Base-by-base conservation (phyloP, 2,113 vertebrate species). In the Agapornis roseicollis region DNA sequence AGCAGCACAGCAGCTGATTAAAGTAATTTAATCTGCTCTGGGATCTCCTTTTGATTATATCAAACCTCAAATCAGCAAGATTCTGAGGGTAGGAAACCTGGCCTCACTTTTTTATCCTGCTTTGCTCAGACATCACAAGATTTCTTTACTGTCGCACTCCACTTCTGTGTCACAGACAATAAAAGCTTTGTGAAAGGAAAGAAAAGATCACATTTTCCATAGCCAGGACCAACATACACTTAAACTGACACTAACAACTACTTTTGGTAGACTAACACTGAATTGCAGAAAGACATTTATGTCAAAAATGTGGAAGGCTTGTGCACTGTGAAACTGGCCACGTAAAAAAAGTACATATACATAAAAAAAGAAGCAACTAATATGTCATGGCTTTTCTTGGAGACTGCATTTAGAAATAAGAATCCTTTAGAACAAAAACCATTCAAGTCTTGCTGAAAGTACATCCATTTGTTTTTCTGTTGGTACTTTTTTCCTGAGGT, bases 391-490 rank as follows among this genome's bases (percentile, higher is more conserved):
- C 71, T 94, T 94, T 96, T 95, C 80, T 41, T 82, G 77, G 66
- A 90, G 92, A 76, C 55, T 41, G 28, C 65, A 83, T 80, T 91
- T 82, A 92, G 69, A 96, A 96, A 97, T 94, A 52, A 91, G 63
- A 91, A 88, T 50, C 82, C 88, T 96, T 94, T 55, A 87, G 88
- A 97, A 96, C 33, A 79, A 92, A 95, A 87, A 76, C 69, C 63
- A 92, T 92, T 88, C 60, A 88, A 95, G 91, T 93, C 94, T 90
- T 82, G 29, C 71, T 94, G 82, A 93, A 97, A 97, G 81, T 68
- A 89, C 46, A 60, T 85, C 71, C 42, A 0, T 96, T 98, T 97
- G 94, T 96, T 98, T 97, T 97, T 85, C 96, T 96, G 83, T 90
- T 95, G 96, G 94, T 91, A 86, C 96, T 97, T 95, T 96, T 93